Percentiles rank a stretch among this genome's conserved stretches.
Conservation (phyloP, 2,888 invertebrate genomes). For the Pachydiplax longipennis region DNA sequence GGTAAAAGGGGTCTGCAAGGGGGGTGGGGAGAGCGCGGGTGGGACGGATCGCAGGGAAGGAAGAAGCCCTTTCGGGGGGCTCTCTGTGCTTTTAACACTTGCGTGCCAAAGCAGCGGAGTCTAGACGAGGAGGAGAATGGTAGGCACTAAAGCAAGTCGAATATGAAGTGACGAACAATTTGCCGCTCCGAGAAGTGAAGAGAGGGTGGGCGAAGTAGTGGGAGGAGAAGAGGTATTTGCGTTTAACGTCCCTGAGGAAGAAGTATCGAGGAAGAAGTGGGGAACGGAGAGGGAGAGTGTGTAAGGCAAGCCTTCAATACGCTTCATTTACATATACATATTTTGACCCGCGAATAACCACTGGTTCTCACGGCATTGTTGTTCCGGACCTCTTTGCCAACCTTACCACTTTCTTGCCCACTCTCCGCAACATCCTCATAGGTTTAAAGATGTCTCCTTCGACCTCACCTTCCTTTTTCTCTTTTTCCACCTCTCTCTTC, state of each 20-base stretch:
- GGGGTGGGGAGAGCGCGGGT: not conserved
- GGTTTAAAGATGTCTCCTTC: too few relatives aligned
- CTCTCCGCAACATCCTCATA: too few relatives aligned
- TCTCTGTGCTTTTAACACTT: constrained; percentile 10
- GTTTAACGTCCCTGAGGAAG: not conserved
- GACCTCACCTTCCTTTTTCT: too few relatives aligned
- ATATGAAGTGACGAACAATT: constrained; percentile 30
- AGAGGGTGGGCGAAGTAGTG: not conserved
- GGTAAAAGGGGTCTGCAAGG: not conserved
- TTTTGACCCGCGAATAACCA: constrained; percentile 21
- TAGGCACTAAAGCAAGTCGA: not conserved
- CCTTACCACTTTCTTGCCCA: not conserved
- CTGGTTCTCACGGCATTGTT: constrained; percentile 37
- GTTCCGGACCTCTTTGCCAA: not conserved
- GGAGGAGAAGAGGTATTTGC: not conserved
- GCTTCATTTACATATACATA: constrained; percentile 33
- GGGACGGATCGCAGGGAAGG: not conserved
- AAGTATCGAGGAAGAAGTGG: not conserved
- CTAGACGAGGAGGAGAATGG: not conserved
- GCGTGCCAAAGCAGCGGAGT: constrained; percentile 16
- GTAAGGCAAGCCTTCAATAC: constrained; percentile 11
- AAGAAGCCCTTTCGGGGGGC: not conserved
- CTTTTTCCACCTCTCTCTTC: not conserved
- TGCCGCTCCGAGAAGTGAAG: not conserved
- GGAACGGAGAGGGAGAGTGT: too few relatives aligned